These are phyloP conservation scores for Ailurus styani DNA, from an alignment of 2,113 vertebrate genomes.

Conservation along the genomic window DNA sequence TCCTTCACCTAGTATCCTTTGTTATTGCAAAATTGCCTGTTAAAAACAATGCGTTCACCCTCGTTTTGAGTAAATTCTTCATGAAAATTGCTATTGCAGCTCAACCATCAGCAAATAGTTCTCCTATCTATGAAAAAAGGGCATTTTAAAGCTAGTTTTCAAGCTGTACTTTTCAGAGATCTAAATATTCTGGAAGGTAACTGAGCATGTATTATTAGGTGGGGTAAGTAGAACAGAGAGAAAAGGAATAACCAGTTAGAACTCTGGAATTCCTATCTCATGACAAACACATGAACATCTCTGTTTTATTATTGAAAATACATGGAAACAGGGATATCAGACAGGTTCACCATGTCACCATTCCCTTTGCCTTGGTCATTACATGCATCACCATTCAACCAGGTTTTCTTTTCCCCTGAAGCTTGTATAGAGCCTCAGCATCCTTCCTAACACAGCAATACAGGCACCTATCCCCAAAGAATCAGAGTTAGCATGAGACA, in stretches of 20 bases:
- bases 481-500: neutral
- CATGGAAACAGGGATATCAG: neutral
- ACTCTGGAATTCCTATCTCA: neutral
- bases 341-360: neutral
- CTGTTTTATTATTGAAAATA: neutral
- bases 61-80: neutral
- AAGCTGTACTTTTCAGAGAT: neutral
- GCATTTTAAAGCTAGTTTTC: neutral
- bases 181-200: neutral
- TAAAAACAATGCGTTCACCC: neutral
- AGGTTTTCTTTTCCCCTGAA: neutral
- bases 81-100: neutral
- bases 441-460: neutral
- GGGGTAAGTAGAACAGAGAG: neutral
- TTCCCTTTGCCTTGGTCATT: neutral
- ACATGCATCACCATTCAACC: neutral
- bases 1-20: conserved; percentile 12
- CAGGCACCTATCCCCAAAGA: neutral
- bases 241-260: neutral
- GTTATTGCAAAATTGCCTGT: conserved; percentile 9
- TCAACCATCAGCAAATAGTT: neutral
- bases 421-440: neutral
- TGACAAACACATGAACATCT: neutral
- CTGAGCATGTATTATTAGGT: neutral
- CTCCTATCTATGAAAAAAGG: neutral